phyloP scores from a whole-genome alignment of 1,140 invertebrate species.

The Daktulosphaira vitifoliae region DNA sequence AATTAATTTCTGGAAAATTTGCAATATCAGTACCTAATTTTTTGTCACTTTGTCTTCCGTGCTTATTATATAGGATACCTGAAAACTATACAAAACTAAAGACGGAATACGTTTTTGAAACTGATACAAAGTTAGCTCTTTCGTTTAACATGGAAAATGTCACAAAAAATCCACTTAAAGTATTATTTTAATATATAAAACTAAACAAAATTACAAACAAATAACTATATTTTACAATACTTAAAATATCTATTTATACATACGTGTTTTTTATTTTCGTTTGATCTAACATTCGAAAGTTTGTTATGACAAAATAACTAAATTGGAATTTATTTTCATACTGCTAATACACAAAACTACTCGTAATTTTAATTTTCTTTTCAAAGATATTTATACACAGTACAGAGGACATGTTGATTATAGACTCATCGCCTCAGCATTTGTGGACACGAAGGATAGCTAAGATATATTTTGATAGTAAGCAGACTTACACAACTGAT shows the following conservation, averaged over 20 bases:
- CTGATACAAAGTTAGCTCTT: conserved; percentile 54
- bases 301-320: too few species aligned
- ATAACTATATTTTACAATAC: too few species aligned
- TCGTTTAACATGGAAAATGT: conserved; percentile 45
- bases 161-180: conserved; percentile 23
- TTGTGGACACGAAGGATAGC: conserved; percentile 56
- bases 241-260: too few species aligned
- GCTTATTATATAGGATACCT: conserved; percentile 38
- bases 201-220: too few species aligned
- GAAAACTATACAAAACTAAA: conserved; percentile 37
- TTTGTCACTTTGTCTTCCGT: not conserved
- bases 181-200: not conserved
- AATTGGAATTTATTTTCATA: too few species aligned
- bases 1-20: not conserved
- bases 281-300: too few species aligned
- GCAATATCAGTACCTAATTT: not conserved
- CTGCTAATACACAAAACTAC: too few species aligned
- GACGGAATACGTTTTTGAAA: conserved; percentile 52
- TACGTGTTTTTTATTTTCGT: too few species aligned
- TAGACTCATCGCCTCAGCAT: conserved; percentile 56
- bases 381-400: conserved; percentile 56
- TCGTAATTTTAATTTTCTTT: too few species aligned
- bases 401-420: conserved; percentile 55
- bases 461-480: conserved; percentile 56
- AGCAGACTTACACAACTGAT: conserved; percentile 61